These are phyloP conservation scores for Apamea anceps DNA, from an alignment of 2,888 invertebrate species.

Conservation along the genomic window DNA sequence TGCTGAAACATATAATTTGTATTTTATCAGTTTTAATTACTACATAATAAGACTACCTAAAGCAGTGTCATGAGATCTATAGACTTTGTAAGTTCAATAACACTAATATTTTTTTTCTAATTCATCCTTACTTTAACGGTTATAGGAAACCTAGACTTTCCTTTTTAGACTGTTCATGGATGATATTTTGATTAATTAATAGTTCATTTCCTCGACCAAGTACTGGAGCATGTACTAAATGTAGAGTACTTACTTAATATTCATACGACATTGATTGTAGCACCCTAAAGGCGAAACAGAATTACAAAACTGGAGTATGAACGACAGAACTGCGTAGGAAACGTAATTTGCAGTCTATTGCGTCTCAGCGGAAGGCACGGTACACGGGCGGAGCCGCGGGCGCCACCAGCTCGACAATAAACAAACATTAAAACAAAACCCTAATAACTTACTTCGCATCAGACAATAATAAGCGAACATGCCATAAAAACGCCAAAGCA, in stretches of 20 bases:
- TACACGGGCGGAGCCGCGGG: constrained; percentile 23
- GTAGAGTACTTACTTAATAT: constrained; percentile 5
- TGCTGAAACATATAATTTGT: background rate
- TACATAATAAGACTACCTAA: background rate
- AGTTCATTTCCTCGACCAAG: background rate
- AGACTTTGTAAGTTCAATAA: constrained; percentile 35
- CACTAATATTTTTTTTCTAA: constrained; percentile 1
- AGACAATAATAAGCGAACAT: constrained; percentile 60
- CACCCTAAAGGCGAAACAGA: constrained; percentile 1
- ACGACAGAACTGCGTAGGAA: constrained; percentile 30
- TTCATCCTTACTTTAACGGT: background rate
- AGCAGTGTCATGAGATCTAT: background rate
- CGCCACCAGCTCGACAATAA: constrained; percentile 37
- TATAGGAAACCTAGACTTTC: background rate
- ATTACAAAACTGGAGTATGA: constrained; percentile 11
- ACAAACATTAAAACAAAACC: constrained; percentile 46
- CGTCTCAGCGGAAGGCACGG: constrained; percentile 31
- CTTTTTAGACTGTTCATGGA: background rate
- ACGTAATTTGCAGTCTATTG: constrained; percentile 19
- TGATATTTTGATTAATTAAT: background rate
- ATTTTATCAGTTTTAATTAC: background rate
- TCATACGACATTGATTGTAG: constrained; percentile 19
- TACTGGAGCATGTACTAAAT: constrained; percentile 4
- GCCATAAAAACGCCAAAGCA: constrained; percentile 63
- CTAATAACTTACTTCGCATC: constrained; percentile 48